Base-by-base conservation (phyloP, 1,140 invertebrate species). In the Carposina sasakii region DNA sequence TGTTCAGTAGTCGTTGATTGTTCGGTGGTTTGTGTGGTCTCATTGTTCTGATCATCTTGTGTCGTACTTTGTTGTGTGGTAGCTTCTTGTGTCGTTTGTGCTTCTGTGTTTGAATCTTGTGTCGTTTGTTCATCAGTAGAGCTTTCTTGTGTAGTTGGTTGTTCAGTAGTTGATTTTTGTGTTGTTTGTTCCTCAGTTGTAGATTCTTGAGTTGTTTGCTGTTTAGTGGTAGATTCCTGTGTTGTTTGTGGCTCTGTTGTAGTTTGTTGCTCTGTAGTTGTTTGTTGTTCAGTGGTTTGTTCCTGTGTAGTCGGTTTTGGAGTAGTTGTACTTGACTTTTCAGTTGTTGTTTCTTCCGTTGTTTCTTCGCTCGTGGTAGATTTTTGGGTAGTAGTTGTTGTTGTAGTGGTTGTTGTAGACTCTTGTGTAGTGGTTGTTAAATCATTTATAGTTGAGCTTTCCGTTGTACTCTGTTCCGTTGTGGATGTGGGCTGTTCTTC, bases 101-200 rank as follows among this genome's bases (percentile, higher is more conserved):
- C 20, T 22, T 24, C 10, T 30, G 33, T 28, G 8, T 50, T 41
- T 34, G 15, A 16, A 17, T 24, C 10, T 30, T 45, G 48, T 22
- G 55, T 55, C 19, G 57, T 44, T 54, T 63, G 40, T 43, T 63
- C 53, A 33, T 54, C 59, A 31, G 57, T 67, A 48, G 57, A 60
- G 21, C 52, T 24, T 59, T 19, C 33, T 60, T 65, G 46, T 16
- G 54, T 52, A 28, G 58, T 57, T 28, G 63, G 54, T 26, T 57
- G 41, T 47, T 62, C 60, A 6, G 42, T 52, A 33, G 37, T 52
- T 39, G 57, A 24, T 41, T 52, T 22, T 52, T 64, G 45, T 9
- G 60, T 64, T 30, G 52, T 47, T 46, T 56, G 43, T 42, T 63
- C 48, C 15, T 19, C 63, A 4, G 64, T 54, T 30, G 59, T 60